A percentile compares a stretch with the other conserved stretches of the same genome.
Conservation (phyloP, 2,888 invertebrate genomes). For the Aphrophora alni region DNA sequence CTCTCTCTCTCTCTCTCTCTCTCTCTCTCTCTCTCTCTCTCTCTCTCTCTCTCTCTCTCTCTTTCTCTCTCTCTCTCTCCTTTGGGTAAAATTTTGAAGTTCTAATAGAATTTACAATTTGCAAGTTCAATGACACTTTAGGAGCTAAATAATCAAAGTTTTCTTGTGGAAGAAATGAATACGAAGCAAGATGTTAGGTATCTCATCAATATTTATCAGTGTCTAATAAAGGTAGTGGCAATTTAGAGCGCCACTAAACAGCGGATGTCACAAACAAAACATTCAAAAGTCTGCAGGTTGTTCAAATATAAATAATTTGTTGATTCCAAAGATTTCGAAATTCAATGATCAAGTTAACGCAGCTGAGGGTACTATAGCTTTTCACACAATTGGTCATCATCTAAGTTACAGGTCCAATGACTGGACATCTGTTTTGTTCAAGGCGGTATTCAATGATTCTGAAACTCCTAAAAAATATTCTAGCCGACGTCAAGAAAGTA, state of each 20-base stretch:
- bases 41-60: too few species aligned
- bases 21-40: too few species aligned
- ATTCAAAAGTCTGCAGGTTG: slow-evolving; percentile 17
- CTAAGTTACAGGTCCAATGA: slow-evolving; percentile 26
- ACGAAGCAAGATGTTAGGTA: slow-evolving; percentile 19
- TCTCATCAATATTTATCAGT: slow-evolving; percentile 20
- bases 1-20: too few species aligned
- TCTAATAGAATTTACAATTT: too few species aligned
- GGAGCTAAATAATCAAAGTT: slow-evolving; percentile 6
- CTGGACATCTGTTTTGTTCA: slow-evolving; percentile 21
- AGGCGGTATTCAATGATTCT: slow-evolving; percentile 24
- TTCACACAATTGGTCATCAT: slow-evolving; percentile 25
- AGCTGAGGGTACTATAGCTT: slow-evolving; percentile 27
- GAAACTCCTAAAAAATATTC: slow-evolving; percentile 20
- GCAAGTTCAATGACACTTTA: slow-evolving; percentile 25
- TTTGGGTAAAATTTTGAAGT: too few species aligned
- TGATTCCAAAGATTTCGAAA: slow-evolving; percentile 15
- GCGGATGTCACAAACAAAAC: slow-evolving; percentile 10
- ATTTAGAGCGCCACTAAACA: slow-evolving; percentile 21
- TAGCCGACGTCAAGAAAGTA: too few species aligned
- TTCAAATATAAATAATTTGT: slow-evolving; percentile 2
- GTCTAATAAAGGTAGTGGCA: slow-evolving; percentile 16
- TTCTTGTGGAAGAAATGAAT: slow-evolving; percentile 19
- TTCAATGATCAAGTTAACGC: slow-evolving; percentile 11
- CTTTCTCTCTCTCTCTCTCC: too few species aligned